Evolutionary conservation across 1,140 invertebrate species (phyloP), one percentile per base, ranked within the genome.

Genomic region (Dolichoris vasculosae): DNA sequence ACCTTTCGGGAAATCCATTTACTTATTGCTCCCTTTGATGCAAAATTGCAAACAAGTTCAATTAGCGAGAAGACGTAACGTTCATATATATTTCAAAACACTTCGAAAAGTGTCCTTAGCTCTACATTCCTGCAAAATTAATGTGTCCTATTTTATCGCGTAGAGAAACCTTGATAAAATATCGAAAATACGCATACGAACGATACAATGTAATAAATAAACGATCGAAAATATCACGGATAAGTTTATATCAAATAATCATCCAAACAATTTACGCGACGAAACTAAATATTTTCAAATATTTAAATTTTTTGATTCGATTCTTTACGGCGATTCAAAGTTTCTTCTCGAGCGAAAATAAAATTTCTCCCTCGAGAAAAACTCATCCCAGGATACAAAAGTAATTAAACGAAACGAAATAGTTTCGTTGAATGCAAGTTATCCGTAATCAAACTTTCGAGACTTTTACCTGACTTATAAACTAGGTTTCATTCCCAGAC

Each of bases 1-100:
- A 59, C 9, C 23, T 26, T 26, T 59, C 43, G 20, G 64, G 55
- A 85, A 40, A 81, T 46, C 59, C 77, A 80, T 75, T 85, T 75
- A 81, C 46, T 75, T 81, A 85, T 81, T 73, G 51, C 46, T 35
- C 59, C 38, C 76, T 84, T 79, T 71, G 75, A 78, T 69, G 32
- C 26, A 59, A 51, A 79, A 84, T 84, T 69, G 76, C 51, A 81
- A 81, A 75, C 78, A 75, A 75, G 35, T 81, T 81, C n/a, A 85
- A 85, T 85, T 64, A 85, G 32, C 32, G 43, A 2, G 40, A 35
- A 0, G 2, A 13, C 35, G 8, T 23, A 30, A 32, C 8, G 9
- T 7, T 30, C 67, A 35, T 69, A 38, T 69, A 69, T 40, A 69
- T 38, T 69, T 38, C 2, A 69, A 69, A 38, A 38, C 3, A 69